Evolutionary conservation across 1,140 invertebrate species (phyloP).

Genomic region (Amyelois transitella): DNA sequence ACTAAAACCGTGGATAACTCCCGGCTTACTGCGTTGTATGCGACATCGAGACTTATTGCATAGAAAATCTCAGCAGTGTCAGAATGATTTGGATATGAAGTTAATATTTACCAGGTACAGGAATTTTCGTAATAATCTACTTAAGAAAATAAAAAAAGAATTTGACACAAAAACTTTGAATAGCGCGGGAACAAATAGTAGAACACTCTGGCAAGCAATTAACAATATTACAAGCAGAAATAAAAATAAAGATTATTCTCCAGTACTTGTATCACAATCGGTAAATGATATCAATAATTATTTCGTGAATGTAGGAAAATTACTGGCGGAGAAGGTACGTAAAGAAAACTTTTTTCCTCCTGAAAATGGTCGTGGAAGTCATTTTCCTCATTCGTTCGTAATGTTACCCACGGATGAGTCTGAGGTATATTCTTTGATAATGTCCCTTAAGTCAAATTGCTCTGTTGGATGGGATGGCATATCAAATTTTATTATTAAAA

Average conservation of each 20-base stretch:
- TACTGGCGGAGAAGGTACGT: neutral
- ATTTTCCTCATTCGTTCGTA: neutral
- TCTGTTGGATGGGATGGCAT: neutral
- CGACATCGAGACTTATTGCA: neutral
- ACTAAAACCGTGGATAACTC: neutral
- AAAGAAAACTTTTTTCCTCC: neutral
- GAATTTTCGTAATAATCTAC: neutral
- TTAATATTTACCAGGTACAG: neutral
- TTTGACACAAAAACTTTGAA: neutral
- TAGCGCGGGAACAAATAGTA: neutral
- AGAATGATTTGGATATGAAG: neutral
- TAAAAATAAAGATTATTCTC: neutral
- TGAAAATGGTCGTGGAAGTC: neutral
- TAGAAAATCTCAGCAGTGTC: neutral
- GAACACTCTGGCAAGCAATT: neutral
- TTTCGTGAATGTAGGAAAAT: neutral
- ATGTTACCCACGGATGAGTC: neutral
- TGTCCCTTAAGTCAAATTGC: neutral
- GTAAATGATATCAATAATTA: neutral
- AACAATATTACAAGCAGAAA: neutral
- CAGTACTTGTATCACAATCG: neutral
- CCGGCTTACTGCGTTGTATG: neutral
- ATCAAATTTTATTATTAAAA: neutral
- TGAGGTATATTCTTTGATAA: neutral
- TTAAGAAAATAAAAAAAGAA: neutral